Base-by-base conservation (phyloP, 2,888 invertebrate species). In the Crepidodera aurea region DNA sequence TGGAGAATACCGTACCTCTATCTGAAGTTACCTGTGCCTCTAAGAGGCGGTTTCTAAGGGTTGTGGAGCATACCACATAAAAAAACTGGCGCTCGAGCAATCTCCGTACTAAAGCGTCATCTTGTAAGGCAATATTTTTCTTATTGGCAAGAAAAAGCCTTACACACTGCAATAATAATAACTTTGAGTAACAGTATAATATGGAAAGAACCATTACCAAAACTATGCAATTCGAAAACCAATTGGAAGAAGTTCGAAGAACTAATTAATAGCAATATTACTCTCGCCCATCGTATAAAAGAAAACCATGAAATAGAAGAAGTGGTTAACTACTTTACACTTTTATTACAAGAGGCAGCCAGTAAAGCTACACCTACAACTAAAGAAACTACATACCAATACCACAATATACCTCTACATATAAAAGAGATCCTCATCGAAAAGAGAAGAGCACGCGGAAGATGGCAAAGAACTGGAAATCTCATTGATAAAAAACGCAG, bases 201-300 rank as follows among this genome's bases (percentile, higher is more conserved):
- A 6, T 37, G 37, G 37, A 37, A 37, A 15, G 7, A 2, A 37
- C 37, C 2, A 12, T 3, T 3, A 37, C 13, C 13, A 5, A 37
- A 37, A 37, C 15, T 37, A 13, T 37, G 37, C 7, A 13, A 2
- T 13, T 13, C 4, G 1, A 8, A 44, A 2, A 44, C 27, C 13
- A 12, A 60, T 29, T 60, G 60, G 53, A 8, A 46, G 1, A 3
- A 13, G 12, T 59, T 59, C 32, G n/a, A 42, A 19, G 16, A 18
- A 18, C 18, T 34, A 44, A 19, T 48, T 4, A 55, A 27, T n/a
- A 16, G 39, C 0, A 7, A 39, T n/a, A n/a, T n/a, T 7, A 39
- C 27, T 3, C n/a, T 34, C 4, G 34, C 5, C n/a, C 2, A 2
- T n/a, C 8, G 2, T 2, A 4, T 34, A 4, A 37, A 37, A 37